A percentile compares a stretch with the other conserved stretches of the same genome.
Evolutionary conservation across 2,797 vertebrate species (phyloP).

Genomic region (Pipistrellus kuhlii): DNA sequence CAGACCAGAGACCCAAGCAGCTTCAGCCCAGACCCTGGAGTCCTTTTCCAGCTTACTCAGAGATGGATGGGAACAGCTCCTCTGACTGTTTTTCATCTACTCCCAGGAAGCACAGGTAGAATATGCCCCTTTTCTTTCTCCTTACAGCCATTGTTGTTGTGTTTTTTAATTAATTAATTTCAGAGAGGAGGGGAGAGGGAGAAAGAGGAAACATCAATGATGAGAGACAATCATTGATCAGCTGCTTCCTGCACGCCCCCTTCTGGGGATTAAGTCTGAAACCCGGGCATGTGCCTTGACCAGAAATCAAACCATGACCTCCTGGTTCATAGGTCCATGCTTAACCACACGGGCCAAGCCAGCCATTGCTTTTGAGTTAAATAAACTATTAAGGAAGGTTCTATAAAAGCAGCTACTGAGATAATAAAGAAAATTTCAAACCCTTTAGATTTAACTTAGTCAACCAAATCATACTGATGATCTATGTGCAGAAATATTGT

Average conservation of each 20-base stretch:
- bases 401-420: neutral
- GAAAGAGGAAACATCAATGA: no score
- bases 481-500: neutral
- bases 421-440: neutral
- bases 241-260: no score
- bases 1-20: neutral
- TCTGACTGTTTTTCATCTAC: neutral
- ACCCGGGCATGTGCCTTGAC: no score
- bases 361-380: neutral
- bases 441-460: neutral
- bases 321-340: no score
- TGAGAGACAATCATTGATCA: no score
- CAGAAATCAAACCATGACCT: no score
- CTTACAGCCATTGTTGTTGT: neutral
- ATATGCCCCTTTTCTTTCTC: neutral
- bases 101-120: neutral
- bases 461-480: neutral
- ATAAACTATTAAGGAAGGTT: neutral
- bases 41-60: neutral
- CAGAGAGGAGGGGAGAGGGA: no score
- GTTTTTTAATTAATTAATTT: no score
- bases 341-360: no score
- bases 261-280: no score
- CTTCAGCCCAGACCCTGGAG: neutral
- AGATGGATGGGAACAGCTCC: fast-evolving